Evolutionary conservation across 2,797 vertebrate genomes (phyloP).

Genomic region (Adelosebastes latens): DNA sequence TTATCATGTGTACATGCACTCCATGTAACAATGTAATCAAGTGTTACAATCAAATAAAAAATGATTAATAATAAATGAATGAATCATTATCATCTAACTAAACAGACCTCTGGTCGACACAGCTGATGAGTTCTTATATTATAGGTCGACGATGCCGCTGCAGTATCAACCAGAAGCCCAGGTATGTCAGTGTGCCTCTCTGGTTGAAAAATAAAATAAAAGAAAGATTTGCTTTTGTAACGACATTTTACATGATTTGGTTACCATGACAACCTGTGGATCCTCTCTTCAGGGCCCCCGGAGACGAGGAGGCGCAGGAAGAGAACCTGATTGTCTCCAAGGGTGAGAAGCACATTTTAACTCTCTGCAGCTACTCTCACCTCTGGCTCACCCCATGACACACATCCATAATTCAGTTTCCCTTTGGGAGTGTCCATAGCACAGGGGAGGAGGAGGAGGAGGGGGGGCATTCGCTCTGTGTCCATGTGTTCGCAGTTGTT

Average conservation of each 20-base stretch:
- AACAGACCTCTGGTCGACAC: background rate
- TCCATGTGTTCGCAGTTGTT: background rate
- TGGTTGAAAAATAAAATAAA: background rate
- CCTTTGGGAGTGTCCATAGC: background rate
- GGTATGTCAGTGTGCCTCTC: constrained; percentile 56
- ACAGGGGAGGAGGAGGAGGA: background rate
- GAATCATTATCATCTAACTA: background rate
- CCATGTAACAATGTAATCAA: background rate
- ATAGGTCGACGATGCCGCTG: constrained; percentile 91
- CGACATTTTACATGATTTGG: constrained; percentile 9
- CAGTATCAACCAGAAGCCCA: constrained; percentile 80
- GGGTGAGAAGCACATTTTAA: constrained; percentile 79
- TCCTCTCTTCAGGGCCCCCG: constrained; percentile 84
- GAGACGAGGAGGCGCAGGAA: constrained; percentile 90
- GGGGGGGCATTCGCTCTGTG: background rate
- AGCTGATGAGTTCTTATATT: constrained; percentile 28
- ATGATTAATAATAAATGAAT: background rate
- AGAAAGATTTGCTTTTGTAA: background rate
- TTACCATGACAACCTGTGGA: constrained; percentile 48
- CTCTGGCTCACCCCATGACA: constrained; percentile 27
- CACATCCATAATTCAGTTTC: constrained; percentile 32
- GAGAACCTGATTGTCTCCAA: constrained; percentile 90
- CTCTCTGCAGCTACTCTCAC: constrained; percentile 28
- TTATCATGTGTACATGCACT: background rate
- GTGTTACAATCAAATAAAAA: background rate